Evolutionary conservation across 2,797 vertebrate species (phyloP), one percentile per base, ranked within the genome.

Genomic region (Cyprinella venusta): DNA sequence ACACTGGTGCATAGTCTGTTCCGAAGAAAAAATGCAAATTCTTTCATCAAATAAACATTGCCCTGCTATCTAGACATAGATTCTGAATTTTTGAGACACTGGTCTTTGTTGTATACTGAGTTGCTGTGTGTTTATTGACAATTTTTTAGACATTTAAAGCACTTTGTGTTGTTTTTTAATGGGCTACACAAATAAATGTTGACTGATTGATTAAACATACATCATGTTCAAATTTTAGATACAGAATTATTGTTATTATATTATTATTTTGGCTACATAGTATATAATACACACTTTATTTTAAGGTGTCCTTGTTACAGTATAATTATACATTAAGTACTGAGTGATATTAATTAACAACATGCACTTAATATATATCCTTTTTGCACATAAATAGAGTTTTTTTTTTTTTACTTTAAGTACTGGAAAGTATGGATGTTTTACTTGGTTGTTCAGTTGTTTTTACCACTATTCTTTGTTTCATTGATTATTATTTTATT

Each of bases 1-100:
- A 75, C 45, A 36, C 16, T 26, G 6, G 56, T 24, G 24, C 5
- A 59, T 40, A 19, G 12, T 36, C 42, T 52, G 18, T 74, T 36
- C 24, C 15, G 18, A 33, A 48, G 10, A 74, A 71, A 82, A 56
- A n/a, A 82, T 82, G 61, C 71, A 82, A 65, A 82, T 75, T 18
- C 21, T 67, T 40, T 6, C 21, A 74, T 21, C 8, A 18, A 61
- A n/a, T 81, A 75, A 72, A 63, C 38, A 15, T 26, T 74, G 15
- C 6, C 21, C 42, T 52, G 33, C 30, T 26, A 18, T 50, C 56
- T 18, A 50, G 16, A 18, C 15, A 45, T 15, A 15, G 13, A 15
- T 15, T 15, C 13, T 5, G 13, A 48, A 15, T 48, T 21, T 8
- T 54, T 21, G 52, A 8, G 52, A 21, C 52, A 21, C 18, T 54